These are phyloP conservation scores for Decapterus maruadsi DNA, from an alignment of 2,797 vertebrate species.

Conservation along the genomic window DNA sequence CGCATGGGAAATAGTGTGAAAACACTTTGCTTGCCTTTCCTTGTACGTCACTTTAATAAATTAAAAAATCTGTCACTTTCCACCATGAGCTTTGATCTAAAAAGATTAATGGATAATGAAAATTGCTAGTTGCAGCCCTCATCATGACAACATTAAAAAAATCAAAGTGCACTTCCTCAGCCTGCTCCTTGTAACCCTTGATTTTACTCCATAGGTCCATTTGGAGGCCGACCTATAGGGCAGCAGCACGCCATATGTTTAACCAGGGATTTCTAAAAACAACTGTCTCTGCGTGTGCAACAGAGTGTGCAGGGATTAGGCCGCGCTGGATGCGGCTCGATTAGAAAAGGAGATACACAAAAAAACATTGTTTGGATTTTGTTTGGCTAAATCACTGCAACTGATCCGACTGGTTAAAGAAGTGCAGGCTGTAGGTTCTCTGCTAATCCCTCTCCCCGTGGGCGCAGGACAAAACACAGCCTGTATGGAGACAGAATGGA, in stretches of 20 bases:
- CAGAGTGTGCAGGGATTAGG: conserved; percentile 18
- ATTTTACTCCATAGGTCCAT: not conserved
- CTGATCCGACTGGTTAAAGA: conserved; percentile 60
- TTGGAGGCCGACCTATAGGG: conserved; percentile 2
- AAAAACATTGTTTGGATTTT: conserved; percentile 10
- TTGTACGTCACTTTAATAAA: no score
- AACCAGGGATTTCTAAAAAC: not conserved
- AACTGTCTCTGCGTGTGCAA: conserved; percentile 7
- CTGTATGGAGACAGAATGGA: not conserved
- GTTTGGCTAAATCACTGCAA: conserved; percentile 47
- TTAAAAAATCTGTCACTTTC: no score
- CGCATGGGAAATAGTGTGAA: no score
- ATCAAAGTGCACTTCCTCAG: not conserved
- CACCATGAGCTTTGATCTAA: no score
- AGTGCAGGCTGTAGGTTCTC: conserved; percentile 7
- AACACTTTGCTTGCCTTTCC: no score
- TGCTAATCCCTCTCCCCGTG: conserved; percentile 23
- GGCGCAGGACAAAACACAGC: conserved; percentile 32
- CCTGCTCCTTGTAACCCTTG: not conserved
- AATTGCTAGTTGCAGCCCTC: not conserved
- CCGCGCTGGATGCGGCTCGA: conserved; percentile 16
- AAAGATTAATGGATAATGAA: not conserved
- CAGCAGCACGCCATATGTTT: not conserved
- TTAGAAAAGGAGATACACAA: conserved; percentile 38
- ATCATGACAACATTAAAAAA: not conserved